These are phyloP conservation scores for Lagorchestes hirsutus DNA, from an alignment of 2,797 vertebrate species.

Conservation along the genomic window DNA sequence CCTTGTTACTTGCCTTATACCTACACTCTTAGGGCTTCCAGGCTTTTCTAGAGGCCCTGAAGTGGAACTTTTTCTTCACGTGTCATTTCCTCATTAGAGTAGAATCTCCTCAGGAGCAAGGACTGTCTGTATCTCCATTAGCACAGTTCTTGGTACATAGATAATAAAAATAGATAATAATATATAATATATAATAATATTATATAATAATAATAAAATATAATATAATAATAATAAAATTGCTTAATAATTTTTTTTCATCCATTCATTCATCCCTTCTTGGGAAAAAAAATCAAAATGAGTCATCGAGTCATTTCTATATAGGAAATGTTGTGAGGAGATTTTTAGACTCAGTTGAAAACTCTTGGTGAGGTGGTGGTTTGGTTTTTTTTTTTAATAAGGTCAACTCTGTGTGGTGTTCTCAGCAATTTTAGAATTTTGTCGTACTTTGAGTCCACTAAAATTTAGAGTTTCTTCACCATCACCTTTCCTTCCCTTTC, in stretches of 20 bases:
- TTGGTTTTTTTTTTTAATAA: not conserved
- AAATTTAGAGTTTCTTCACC: not conserved
- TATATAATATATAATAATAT: too few species aligned
- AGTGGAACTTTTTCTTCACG: not conserved
- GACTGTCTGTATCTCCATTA: not conserved
- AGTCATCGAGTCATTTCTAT: not conserved
- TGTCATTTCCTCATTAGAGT: not conserved
- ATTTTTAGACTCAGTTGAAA: not conserved
- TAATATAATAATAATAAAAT: too few species aligned
- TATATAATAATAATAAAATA: too few species aligned
- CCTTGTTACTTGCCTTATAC: not conserved
- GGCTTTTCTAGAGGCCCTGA: not conserved
- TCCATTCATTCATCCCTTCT: not conserved
- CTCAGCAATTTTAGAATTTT: not conserved
- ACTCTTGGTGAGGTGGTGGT: not conserved
- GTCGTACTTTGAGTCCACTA: not conserved
- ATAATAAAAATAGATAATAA: too few species aligned
- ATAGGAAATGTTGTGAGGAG: not conserved
- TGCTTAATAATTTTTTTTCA: not conserved
- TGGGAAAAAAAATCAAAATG: not conserved
- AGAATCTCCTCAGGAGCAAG: not conserved
- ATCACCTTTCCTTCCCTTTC: not conserved
- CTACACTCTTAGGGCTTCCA: not conserved
- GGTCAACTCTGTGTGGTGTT: not conserved
- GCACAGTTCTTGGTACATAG: too few species aligned